Percentiles rank a stretch among this genome's conserved stretches.
Conservation (phyloP, 2,113 vertebrate genomes). For the Hemiprocne comata region DNA sequence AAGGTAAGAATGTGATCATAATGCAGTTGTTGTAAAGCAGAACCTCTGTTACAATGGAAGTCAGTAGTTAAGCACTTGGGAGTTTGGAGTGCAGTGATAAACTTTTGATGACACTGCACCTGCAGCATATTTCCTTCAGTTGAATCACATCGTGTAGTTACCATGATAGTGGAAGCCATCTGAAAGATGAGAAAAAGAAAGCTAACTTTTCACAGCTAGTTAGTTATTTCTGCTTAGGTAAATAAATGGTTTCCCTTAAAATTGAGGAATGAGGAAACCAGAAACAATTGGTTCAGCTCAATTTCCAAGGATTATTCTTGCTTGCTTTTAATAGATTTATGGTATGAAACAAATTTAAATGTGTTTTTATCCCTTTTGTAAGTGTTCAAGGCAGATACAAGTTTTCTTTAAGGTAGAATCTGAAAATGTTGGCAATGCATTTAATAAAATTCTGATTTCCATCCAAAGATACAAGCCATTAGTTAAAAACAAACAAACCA, state of each 20-base stretch:
- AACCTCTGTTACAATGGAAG: background rate
- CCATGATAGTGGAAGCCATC: background rate
- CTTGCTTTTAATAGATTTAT: background rate
- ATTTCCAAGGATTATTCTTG: background rate
- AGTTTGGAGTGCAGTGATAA: background rate
- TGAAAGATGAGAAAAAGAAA: background rate
- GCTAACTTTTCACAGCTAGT: background rate
- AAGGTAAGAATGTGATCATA: background rate
- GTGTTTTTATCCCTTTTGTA: background rate
- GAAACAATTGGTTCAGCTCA: background rate
- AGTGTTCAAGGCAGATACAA: background rate
- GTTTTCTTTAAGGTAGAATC: background rate
- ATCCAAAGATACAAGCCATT: background rate
- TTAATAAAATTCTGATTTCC: background rate
- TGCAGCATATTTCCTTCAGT: background rate
- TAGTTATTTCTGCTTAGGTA: background rate
- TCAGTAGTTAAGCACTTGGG: background rate
- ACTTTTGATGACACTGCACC: background rate
- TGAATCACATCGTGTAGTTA: background rate
- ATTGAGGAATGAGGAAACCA: background rate
- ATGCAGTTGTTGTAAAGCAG: background rate
- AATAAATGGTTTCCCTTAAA: background rate
- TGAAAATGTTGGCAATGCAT: background rate
- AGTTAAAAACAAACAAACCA: background rate
- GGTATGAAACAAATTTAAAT: background rate